Evolutionary conservation across 1,140 invertebrate species (phyloP), one percentile per base, ranked within the genome.

Genomic region (Chionoecetes opilio): DNA sequence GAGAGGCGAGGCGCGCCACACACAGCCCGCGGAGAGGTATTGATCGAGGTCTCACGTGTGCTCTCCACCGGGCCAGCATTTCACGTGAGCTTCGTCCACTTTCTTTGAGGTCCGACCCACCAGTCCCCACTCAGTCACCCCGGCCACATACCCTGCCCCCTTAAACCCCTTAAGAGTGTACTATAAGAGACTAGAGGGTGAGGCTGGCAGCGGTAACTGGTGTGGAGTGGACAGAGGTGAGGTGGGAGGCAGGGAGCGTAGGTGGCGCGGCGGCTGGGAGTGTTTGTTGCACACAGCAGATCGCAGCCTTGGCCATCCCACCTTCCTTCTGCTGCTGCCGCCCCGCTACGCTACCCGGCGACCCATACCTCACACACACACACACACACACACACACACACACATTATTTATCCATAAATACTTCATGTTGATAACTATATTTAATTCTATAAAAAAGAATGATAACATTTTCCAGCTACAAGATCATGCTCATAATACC

Each of bases 21-120:
- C 63, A 34, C 90, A 34, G 90, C 29, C 53, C 41, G 75, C 38
- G 92, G 84, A 63, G 92, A 53, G 26, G 92, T 87, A 93, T 93
- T 93, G 92, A 93, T 93, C 92, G 82, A 32, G 92, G 26, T 53
- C 92, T 93, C 92, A 93, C 92, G 92, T 93, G 92, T 35, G 82
- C 32, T 41, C 82, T 1, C 92, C 35, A 34, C 90, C 35, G 32
- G 82, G 92, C 82, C 92, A 82, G 89, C 35, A 38, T 84, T 93
- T 93, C 82, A 93, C 92, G 82, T 86, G 82, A 84, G 82, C 38
- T 93, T 86, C 92, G 92, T 86, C 84, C 92, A 86, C 82, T 93
- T 86, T 93, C 92, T 93, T 93, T 93, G 92, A 93, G 38, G 37
- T 93, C 34, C 82, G 92, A 38, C 46, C 35, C 14, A 14, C 41